phyloP scores from a whole-genome alignment of 2,113 vertebrate genomes.

The Brevimyrus niger region DNA sequence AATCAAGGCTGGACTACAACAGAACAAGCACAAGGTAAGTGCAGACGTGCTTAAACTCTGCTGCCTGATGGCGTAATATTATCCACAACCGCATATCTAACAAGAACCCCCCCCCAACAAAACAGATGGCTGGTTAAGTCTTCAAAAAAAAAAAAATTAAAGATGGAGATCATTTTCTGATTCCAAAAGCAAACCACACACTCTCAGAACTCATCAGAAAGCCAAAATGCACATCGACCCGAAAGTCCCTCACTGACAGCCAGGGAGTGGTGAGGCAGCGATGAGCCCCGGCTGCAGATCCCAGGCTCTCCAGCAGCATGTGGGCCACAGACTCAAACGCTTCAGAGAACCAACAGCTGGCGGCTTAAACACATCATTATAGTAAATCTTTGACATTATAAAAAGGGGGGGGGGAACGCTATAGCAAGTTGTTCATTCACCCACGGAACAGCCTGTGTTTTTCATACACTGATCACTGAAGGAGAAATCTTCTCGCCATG shows the following conservation, averaged over 20 bases:
- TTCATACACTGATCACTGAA: background rate
- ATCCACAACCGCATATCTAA: background rate
- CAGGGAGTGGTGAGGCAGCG: background rate
- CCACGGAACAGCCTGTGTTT: background rate
- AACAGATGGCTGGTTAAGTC: slow-evolving; percentile 2
- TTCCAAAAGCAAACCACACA: background rate
- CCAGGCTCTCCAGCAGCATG: background rate
- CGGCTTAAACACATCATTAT: background rate
- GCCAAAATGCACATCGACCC: background rate
- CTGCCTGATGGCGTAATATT: background rate
- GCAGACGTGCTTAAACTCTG: background rate
- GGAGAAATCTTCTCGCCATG: background rate
- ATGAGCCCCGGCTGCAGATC: background rate
- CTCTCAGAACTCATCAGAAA: background rate
- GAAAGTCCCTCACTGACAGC: background rate
- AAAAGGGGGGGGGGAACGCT: background rate
- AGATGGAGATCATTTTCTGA: background rate
- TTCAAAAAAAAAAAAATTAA: background rate
- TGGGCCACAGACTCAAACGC: background rate
- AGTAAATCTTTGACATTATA: background rate
- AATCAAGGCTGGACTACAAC: background rate
- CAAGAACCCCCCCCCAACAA: background rate
- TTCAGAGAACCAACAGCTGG: background rate
- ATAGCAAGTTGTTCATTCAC: background rate
- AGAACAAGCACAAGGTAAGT: background rate